phyloP scores from a whole-genome alignment of 2,797 vertebrate species.

The Prionace glauca region DNA sequence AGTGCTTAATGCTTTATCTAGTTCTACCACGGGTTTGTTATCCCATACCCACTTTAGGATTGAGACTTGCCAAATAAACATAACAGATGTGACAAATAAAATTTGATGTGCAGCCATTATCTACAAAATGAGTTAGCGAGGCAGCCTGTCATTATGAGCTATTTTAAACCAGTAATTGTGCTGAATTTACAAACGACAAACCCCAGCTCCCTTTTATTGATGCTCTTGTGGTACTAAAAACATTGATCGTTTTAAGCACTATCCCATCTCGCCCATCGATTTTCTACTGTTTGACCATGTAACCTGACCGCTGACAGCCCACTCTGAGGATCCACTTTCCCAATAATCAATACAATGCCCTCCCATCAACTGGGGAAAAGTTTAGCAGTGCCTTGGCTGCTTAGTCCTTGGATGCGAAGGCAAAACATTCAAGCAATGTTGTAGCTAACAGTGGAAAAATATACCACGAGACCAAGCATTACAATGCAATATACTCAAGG shows the following conservation, averaged over 20 bases:
- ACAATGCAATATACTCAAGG: neutral
- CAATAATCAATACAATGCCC: conserved; percentile 43
- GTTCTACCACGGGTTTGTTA: conserved; percentile 2
- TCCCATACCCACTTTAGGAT: conserved; percentile 35
- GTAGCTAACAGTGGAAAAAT: neutral
- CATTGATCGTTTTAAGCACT: conserved; percentile 44
- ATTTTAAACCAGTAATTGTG: conserved; percentile 39
- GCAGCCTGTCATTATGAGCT: conserved; percentile 36
- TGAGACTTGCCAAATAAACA: conserved; percentile 39
- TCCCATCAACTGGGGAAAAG: conserved; percentile 17
- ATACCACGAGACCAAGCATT: neutral
- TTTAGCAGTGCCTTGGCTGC: conserved; percentile 7
- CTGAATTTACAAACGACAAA: conserved; percentile 39
- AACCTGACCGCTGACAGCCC: conserved; percentile 48
- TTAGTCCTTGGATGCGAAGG: conserved; percentile 3
- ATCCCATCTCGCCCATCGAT: conserved; percentile 46
- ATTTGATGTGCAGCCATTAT: conserved; percentile 32
- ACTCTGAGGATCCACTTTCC: conserved; percentile 43
- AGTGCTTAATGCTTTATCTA: conserved; percentile 22
- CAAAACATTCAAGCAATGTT: neutral
- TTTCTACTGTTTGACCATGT: conserved; percentile 46
- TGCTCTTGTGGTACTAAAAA: conserved; percentile 43
- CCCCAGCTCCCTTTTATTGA: conserved; percentile 42
- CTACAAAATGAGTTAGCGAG: conserved; percentile 37
- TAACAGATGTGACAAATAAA: conserved; percentile 39